Conservation (phyloP, 2,797 vertebrate species). For the Mus spretus region DNA sequence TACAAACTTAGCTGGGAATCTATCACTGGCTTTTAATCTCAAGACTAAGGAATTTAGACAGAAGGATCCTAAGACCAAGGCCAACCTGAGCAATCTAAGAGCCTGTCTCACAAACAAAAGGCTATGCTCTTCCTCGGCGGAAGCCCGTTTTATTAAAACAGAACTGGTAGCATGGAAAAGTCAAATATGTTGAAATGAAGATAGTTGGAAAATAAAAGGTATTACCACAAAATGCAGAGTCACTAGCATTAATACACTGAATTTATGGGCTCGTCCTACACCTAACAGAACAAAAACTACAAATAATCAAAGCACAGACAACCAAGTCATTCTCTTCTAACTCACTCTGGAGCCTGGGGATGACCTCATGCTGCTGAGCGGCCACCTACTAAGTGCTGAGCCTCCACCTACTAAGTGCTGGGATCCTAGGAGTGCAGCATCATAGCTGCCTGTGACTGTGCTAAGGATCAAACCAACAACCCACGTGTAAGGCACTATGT, state of each 20-base stretch:
- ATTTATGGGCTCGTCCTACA: not conserved
- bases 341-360: not conserved
- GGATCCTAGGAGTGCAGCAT: not conserved
- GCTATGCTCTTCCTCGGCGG: not conserved
- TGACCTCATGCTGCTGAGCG: not conserved
- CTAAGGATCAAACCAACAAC: not conserved
- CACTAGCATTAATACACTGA: not conserved
- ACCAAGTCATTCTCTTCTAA: not conserved
- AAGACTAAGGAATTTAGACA: not conserved
- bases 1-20: not conserved
- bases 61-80: not conserved
- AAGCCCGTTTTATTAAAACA: constrained; percentile 37
- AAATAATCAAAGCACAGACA: not conserved
- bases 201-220: not conserved
- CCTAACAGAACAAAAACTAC: not conserved
- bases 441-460: not conserved
- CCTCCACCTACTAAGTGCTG: not conserved
- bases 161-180: not conserved
- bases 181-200: not conserved
- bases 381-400: not conserved
- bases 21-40: not conserved
- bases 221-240: not conserved
- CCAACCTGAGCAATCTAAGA: not conserved
- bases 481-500: not conserved
- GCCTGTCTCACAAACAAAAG: not conserved